Percentiles rank a stretch among this genome's conserved stretches.
Evolutionary conservation across 2,888 invertebrate species (phyloP).

Genomic region (Andrena praecox): DNA sequence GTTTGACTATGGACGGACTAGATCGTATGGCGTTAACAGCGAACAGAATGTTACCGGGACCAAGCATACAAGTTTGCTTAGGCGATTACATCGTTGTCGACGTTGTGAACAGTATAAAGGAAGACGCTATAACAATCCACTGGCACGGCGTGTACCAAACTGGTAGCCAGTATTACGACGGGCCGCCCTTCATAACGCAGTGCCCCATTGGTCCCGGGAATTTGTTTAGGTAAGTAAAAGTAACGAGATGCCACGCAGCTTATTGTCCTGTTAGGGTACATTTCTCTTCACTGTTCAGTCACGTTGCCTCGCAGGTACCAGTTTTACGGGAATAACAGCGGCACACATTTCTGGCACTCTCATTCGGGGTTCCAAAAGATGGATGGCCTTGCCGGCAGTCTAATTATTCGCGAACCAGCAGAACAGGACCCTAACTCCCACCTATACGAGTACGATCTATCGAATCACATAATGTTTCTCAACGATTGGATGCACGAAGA

Average conservation of each 20-base stretch:
- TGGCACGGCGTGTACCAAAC: conserved; percentile 96
- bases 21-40: conserved; percentile 59
- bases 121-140: conserved; percentile 94
- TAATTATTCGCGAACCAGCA: conserved; percentile 86
- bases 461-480: conserved; percentile 86
- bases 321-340: conserved; percentile 79
- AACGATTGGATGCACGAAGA: conserved; percentile 85
- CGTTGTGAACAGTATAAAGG: conserved; percentile 93
- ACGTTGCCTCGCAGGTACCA: conserved; percentile 77
- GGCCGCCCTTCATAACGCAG: conserved; percentile 94
- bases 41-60: conserved; percentile 73
- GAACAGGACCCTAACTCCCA: conserved; percentile 78
- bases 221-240: conserved; percentile 89
- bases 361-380: conserved; percentile 86
- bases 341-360: conserved; percentile 84
- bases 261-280: background rate
- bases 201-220: conserved; percentile 94
- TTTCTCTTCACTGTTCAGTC: too few species aligned
- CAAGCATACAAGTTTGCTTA: conserved; percentile 92
- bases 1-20: conserved; percentile 67
- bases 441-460: conserved; percentile 85
- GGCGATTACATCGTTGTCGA: conserved; percentile 94
- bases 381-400: conserved; percentile 87
- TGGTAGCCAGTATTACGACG: conserved; percentile 94
- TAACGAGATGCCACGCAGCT: background rate